phyloP scores from a whole-genome alignment of 2,797 vertebrate genomes.

The Liasis olivaceus region DNA sequence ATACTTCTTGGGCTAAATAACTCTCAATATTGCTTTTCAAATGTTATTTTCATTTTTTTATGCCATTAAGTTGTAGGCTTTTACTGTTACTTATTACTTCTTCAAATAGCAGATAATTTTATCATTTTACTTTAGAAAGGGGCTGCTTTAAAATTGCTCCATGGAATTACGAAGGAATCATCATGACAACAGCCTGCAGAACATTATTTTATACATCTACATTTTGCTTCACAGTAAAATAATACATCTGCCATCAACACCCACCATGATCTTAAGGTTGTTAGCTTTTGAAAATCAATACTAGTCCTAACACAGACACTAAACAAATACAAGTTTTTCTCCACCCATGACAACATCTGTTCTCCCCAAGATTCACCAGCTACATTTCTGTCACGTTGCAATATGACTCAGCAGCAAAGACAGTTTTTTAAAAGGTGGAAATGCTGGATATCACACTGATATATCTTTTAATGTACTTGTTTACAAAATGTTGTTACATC shows the following conservation, averaged over 20 bases:
- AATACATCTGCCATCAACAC: not conserved
- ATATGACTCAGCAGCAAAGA: not conserved
- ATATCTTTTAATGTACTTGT: not conserved
- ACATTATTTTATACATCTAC: not conserved
- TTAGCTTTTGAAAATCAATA: not conserved
- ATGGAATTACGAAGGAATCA: not conserved
- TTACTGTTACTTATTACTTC: constrained; percentile 2
- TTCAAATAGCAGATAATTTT: not conserved
- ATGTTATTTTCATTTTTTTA: not conserved
- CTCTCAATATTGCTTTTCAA: not conserved
- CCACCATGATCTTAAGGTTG: not conserved
- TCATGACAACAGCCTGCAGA: not conserved
- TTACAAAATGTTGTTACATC: not conserved
- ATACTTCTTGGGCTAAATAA: not conserved
- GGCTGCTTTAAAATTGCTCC: not conserved
- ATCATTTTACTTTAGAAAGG: not conserved
- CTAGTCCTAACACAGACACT: not conserved
- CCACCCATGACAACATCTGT: not conserved
- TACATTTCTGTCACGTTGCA: not conserved
- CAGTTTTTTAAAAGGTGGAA: not conserved
- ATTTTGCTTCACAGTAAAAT: not conserved
- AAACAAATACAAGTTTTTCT: not conserved
- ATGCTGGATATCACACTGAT: not conserved
- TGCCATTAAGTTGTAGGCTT: not conserved
- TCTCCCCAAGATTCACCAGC: not conserved